A percentile compares a stretch with the other conserved stretches of the same genome.
Conservation (phyloP, 2,113 vertebrate species). For the Haplochromis vanheusdeni region DNA sequence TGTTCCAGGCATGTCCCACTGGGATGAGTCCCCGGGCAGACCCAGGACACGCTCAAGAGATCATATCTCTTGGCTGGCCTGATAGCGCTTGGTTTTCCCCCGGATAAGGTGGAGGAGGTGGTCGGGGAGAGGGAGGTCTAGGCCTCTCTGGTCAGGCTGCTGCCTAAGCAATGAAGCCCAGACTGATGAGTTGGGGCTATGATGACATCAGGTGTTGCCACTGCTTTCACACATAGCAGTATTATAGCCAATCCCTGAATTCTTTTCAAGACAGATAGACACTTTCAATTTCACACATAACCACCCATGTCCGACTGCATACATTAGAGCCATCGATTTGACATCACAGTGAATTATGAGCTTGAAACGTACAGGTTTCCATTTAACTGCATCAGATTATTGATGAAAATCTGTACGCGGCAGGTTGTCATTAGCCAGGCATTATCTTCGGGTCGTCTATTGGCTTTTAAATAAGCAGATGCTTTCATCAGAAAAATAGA, state of each 20-base stretch:
- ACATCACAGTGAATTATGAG: slow-evolving; percentile 29
- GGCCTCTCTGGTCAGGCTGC: accelerated
- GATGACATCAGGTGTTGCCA: not conserved
- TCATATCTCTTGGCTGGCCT: not conserved
- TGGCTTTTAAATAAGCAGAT: not conserved
- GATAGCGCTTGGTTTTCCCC: not conserved
- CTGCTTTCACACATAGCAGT: not conserved
- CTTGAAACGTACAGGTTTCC: not conserved
- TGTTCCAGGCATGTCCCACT: not conserved
- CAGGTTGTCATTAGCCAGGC: not conserved
- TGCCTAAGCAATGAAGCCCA: not conserved
- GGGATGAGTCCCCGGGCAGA: not conserved
- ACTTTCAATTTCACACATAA: not conserved
- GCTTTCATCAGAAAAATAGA: not conserved
- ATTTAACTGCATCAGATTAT: not conserved
- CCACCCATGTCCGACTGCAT: not conserved
- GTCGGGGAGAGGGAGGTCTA: not conserved
- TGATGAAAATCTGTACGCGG: not conserved
- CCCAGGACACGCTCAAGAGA: not conserved
- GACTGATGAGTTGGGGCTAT: not conserved
- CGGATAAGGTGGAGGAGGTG: not conserved
- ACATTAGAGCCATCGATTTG: slow-evolving; percentile 18
- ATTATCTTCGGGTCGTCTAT: not conserved
- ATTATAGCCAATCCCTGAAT: not conserved
- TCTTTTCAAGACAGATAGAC: not conserved